phyloP scores from a whole-genome alignment of 2,888 invertebrate species.

The Pristionchus fissidentatus region DNA sequence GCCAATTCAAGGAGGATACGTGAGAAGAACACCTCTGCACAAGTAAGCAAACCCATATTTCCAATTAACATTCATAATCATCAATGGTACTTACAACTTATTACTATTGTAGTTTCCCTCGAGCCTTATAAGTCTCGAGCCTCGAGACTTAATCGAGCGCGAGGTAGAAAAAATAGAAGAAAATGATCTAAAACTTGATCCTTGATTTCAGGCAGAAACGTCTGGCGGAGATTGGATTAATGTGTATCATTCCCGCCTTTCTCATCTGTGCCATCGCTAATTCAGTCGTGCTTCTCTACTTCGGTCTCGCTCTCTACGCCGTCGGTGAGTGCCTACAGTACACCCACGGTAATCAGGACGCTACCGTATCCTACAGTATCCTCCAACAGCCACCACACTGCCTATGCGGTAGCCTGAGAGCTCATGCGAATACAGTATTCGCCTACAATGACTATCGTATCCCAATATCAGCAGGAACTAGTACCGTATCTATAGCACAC shows the following conservation, averaged over 20 bases:
- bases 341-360: not conserved
- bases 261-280: conserved; percentile 86
- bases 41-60: conserved; percentile 74
- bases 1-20: conserved; percentile 87
- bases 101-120: not conserved
- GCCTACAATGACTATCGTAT: not conserved
- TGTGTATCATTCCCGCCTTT: conserved; percentile 89
- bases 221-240: conserved; percentile 81
- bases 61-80: too few species aligned
- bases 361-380: not conserved
- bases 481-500: too few species aligned
- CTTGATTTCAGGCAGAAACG: conserved; percentile 60
- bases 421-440: too few species aligned
- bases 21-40: conserved; percentile 85
- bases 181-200: not conserved
- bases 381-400: too few species aligned
- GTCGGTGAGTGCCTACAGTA: conserved; percentile 83
- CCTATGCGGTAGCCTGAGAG: too few species aligned
- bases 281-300: conserved; percentile 81
- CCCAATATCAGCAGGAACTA: too few species aligned
- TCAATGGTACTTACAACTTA: too few species aligned
- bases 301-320: conserved; percentile 89
- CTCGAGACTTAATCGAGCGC: not conserved
- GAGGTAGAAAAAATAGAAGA: conserved; percentile 78
- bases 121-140: not conserved